Conservation (phyloP, 2,888 invertebrate species). For the Drosophila anomalata region DNA sequence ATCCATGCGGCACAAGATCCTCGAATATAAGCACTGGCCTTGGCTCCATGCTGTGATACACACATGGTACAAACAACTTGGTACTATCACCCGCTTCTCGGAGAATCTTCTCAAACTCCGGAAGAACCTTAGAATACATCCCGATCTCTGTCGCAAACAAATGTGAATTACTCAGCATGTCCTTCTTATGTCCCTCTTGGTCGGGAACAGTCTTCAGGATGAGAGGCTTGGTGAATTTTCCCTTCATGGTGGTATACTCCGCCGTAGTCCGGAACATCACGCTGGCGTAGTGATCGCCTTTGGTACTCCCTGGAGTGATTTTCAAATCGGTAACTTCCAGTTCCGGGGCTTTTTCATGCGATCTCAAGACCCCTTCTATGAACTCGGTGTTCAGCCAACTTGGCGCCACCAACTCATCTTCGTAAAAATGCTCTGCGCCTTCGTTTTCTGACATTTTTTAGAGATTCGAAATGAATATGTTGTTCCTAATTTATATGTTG, state of each 20-base stretch:
- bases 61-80: slow-evolving; percentile 50
- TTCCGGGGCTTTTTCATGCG: slow-evolving; percentile 33
- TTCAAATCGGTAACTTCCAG: slow-evolving; percentile 26
- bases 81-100: slow-evolving; percentile 47
- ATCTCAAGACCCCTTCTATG: slow-evolving; percentile 43
- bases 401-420: slow-evolving; percentile 63
- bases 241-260: slow-evolving; percentile 17
- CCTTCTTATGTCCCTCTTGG: slow-evolving; percentile 53
- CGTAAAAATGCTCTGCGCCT: slow-evolving; percentile 36
- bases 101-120: slow-evolving; percentile 60
- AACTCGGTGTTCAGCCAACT: slow-evolving; percentile 57
- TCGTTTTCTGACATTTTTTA: slow-evolving; percentile 36
- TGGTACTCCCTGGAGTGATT: slow-evolving; percentile 30
- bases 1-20: slow-evolving; percentile 65
- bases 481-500: background rate
- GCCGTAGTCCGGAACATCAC: slow-evolving; percentile 48
- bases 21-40: slow-evolving; percentile 69
- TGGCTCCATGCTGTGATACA: slow-evolving; percentile 51
- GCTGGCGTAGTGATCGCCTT: slow-evolving; percentile 56
- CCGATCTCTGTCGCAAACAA: slow-evolving; percentile 58
- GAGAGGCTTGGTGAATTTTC: slow-evolving; percentile 27
- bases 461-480: background rate
- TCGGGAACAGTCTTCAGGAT: slow-evolving; percentile 59
- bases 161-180: slow-evolving; percentile 20
- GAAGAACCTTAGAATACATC: slow-evolving; percentile 69